Base-by-base conservation (phyloP, 1,140 invertebrate genomes). In the Eumeta japonica region DNA sequence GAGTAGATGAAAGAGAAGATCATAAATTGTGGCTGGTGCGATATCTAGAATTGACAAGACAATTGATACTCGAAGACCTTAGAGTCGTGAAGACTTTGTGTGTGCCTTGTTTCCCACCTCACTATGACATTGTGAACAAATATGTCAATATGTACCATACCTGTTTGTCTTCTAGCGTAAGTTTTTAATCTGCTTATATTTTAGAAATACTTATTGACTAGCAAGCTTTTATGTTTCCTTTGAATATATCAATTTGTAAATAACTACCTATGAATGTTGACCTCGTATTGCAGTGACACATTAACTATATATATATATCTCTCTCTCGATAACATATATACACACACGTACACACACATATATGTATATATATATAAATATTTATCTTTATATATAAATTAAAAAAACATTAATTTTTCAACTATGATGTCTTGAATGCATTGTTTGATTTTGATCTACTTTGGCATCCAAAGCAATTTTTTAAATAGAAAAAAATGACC, bases 21-120 rank as follows among this genome's bases (percentile, higher is more conserved):
- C 94, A 97, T 66, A 97, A 97, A 75, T 86, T 96, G 80, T 99
- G 96, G 97, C 77, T 99, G 3, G 94, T 98, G 2, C 76, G 83
- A 13, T 81, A 81, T 30, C 55, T 85, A 11, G 83, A 88, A 55
- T 70, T 95, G n/a, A 90, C 88, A 1, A 78, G 94, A 19, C 86
- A 90, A 55, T 71, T 95, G 1, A 90, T 97, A 51, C 63, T 97
- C 1, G 92, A 96, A 58, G 94, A 98, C 72, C 74, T 98, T 30
- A 78, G 89, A 46, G 92, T 97, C 16, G 90, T 95, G 0, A 96
- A 95, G 75, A 92, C 88, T 0, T 70, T 96, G 0, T 94, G 94
- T 59, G 86, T 89, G 2, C 92, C 92, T 1, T 97, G 94, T 66
- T 98, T 98, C 64, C 96, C 96, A 2, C 92, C 93, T n/a, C 83